Base-by-base conservation (phyloP, 2,888 invertebrate genomes). In the Acrobeloides nanus region DNA sequence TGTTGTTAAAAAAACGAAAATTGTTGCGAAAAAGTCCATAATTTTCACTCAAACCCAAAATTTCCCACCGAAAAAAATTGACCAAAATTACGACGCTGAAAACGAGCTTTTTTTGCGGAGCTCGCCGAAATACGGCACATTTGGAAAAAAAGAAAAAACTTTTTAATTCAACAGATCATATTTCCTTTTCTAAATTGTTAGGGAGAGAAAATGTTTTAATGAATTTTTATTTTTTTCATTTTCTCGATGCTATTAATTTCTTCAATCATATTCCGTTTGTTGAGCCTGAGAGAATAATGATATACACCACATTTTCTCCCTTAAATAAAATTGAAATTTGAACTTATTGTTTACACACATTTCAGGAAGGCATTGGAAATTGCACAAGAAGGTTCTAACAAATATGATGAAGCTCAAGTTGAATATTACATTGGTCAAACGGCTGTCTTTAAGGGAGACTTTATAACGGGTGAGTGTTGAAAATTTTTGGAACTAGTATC, bases 41-140 rank as follows among this genome's bases (percentile, higher is more conserved):
- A 59, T 62, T 58, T 63, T 66, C 52, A 64, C 57, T 52, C 69
- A 72, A 25, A 63, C 66, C 33, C 55, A 55, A 40, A 51, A 47
- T 24, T 35, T 57, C 24, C n/a, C n/a, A n/a, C n/a, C n/a, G n/a
- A n/a, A n/a, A n/a, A n/a, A n/a, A 37, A 24, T 15, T 12, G 17
- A 21, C 27, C 17, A 12, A 23, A 1, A 31, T 40, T 15, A 12
- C 12, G 10, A 4, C 10, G 44, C 21, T 3, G 8, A 29, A 29
- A 12, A 12, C 29, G 15, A 29, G 29, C 29, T 15, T 29, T 15
- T 15, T 29, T 12, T 15, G n/a, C n/a, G n/a, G n/a, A n/a, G n/a
- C n/a, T n/a, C n/a, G n/a, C n/a, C n/a, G n/a, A n/a, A n/a, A n/a
- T n/a, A n/a, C n/a, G n/a, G n/a, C n/a, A n/a, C n/a, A n/a, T n/a